phyloP scores from a whole-genome alignment of 2,888 invertebrate species.

The Agrotis ipsilon region DNA sequence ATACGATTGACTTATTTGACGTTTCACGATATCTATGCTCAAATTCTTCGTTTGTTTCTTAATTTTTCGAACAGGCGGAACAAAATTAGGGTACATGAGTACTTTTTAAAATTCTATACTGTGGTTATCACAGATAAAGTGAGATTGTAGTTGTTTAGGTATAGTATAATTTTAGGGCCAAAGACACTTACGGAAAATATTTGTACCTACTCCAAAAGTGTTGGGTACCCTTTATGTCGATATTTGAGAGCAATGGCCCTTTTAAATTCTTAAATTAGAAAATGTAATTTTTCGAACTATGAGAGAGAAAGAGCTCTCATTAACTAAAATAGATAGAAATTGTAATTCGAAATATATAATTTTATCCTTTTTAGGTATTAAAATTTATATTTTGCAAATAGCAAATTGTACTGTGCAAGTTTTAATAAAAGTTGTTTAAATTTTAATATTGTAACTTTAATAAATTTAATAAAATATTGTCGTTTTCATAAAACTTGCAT shows the following conservation, averaged over 20 bases:
- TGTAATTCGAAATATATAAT: conserved; percentile 53
- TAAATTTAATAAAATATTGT: conserved; percentile 26
- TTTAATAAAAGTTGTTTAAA: conserved; percentile 38
- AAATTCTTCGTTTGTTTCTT: conserved; percentile 68
- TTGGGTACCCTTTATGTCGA: conserved; percentile 33
- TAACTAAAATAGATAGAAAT: conserved; percentile 70
- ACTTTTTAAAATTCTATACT: conserved; percentile 67
- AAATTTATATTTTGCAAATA: conserved; percentile 52
- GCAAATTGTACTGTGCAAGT: conserved; percentile 57
- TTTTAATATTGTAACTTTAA: conserved; percentile 34
- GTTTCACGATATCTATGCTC: conserved; percentile 71
- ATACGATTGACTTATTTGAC: conserved; percentile 45
- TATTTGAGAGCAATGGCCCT: conserved; percentile 53
- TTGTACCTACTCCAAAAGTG: conserved; percentile 39
- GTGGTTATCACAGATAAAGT: conserved; percentile 78
- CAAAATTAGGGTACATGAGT: conserved; percentile 72
- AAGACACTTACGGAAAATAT: conserved; percentile 35
- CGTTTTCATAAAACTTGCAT: conserved; percentile 54
- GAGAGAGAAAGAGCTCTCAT: conserved; percentile 75
- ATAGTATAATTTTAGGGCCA: conserved; percentile 60
- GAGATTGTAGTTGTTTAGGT: conserved; percentile 78
- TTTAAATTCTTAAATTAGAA: conserved; percentile 56
- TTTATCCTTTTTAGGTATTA: conserved; percentile 50
- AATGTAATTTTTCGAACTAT: conserved; percentile 60
- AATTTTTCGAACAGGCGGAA: conserved; percentile 69